Evolutionary conservation across 2,113 vertebrate genomes (phyloP), one percentile per base, ranked within the genome.

Genomic region (Etheostoma spectabile): DNA sequence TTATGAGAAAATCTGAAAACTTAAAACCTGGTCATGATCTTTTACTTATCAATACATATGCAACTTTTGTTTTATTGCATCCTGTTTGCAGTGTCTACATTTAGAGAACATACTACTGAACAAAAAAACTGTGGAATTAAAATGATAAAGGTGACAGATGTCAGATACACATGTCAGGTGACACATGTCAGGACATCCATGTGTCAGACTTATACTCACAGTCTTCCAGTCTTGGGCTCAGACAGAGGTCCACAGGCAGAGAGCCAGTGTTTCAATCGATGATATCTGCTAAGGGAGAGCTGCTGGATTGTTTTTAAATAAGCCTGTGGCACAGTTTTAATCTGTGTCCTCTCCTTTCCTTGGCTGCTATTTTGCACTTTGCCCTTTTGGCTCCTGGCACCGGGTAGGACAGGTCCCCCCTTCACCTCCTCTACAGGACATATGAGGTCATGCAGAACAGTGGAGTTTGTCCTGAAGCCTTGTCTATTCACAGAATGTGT

Each of bases 281-380:
- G 79, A n/a, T 46, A 79, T 57, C 66, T 10, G 16, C 65, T 48
- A 64, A 57, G 22, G 38, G 15, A 5, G 68, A 74, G 66, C 2
- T 61, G 59, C 60, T 49, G 21, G 45, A 59, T 66, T 51, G 57
- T 64, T 52, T 79, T 64, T 70, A 57, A 70, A 22, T 53, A 24
- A 15, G 62, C 49, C 62, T 79, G 69, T 73, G 65, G 74, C 73
- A 18, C 55, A 64, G 12, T n/a, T 57, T 35, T 77, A 45, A 80
- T 67, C 63, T 33, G 16, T 60, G 63, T 67, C 60, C 74, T 74
- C 49, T 67, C 35, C 65, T 79, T 24, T 68, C 8, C 62, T 75
- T 60, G 55, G 46, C 60, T 68, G 69, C 51, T 69, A 8, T 6
- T 55, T n/a, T 91, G 90, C 66, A 92, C 93, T 92, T 93, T 92